Evolutionary conservation across 2,797 vertebrate genomes (phyloP).

Genomic region (Falco cherrug): DNA sequence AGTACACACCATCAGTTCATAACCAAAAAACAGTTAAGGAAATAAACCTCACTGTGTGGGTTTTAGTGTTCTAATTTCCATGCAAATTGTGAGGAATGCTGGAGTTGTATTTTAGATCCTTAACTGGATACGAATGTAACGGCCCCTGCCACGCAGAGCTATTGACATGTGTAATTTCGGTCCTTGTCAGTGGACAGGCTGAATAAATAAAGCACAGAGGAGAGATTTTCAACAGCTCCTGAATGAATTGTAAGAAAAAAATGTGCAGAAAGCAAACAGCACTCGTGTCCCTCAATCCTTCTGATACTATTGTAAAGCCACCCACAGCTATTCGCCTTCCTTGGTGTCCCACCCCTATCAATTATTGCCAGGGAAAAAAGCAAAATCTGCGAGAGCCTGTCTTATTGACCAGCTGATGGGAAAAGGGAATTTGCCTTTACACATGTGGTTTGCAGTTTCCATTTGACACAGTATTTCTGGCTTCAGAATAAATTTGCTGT

Average conservation of each 20-base stretch:
- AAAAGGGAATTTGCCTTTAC: neutral
- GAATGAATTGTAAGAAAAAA: neutral
- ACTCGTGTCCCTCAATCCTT: neutral
- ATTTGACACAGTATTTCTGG: neutral
- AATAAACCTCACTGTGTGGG: neutral
- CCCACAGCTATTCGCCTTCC: neutral
- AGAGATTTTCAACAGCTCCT: neutral
- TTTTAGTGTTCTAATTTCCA: conserved; percentile 2
- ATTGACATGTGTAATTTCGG: neutral
- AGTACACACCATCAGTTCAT: neutral
- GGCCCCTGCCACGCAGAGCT: neutral
- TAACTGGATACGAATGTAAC: neutral
- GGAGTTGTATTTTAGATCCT: neutral
- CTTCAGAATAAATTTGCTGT: neutral
- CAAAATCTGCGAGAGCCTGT: neutral
- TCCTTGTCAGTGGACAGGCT: neutral
- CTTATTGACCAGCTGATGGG: neutral
- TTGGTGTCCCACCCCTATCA: neutral
- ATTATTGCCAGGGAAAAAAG: neutral
- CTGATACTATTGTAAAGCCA: neutral
- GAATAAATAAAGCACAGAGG: neutral
- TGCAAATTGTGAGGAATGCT: neutral
- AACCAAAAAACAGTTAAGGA: neutral
- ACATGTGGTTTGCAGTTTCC: neutral
- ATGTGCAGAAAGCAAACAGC: neutral